These are phyloP conservation scores for Gopherus evgoodei DNA, from an alignment of 2,113 vertebrate species.

Conservation along the genomic window DNA sequence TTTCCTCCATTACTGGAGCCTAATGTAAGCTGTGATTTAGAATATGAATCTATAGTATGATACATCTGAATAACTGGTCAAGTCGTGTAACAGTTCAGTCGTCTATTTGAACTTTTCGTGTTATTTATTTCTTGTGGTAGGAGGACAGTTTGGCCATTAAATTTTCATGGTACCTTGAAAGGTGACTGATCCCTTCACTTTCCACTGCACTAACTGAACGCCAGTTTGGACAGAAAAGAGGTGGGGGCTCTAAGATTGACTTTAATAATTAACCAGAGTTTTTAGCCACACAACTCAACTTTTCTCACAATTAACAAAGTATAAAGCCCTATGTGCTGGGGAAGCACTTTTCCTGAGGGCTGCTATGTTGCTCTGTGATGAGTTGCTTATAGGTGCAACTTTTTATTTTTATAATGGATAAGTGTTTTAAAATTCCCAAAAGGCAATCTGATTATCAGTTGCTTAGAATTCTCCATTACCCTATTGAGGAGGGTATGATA, in stretches of 20 bases:
- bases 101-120: background rate
- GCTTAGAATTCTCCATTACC: background rate
- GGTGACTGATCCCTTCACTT: background rate
- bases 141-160: background rate
- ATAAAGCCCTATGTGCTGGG: background rate
- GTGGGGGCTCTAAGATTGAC: background rate
- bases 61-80: background rate
- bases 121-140: background rate
- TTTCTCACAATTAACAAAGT: background rate
- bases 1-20: constrained; percentile 52
- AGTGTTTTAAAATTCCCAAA: background rate
- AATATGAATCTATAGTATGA: constrained; percentile 36
- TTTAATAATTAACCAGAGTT: background rate
- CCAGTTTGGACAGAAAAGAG: background rate
- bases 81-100: background rate
- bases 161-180: background rate
- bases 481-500: background rate
- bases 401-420: background rate
- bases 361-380: background rate
- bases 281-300: background rate
- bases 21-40: constrained; percentile 40
- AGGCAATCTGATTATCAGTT: background rate
- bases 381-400: background rate
- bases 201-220: background rate
- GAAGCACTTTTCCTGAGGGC: background rate